Percentiles rank a stretch among this genome's conserved stretches.
Conservation (phyloP, 2,113 vertebrate species). For the Nothocercus julius region DNA sequence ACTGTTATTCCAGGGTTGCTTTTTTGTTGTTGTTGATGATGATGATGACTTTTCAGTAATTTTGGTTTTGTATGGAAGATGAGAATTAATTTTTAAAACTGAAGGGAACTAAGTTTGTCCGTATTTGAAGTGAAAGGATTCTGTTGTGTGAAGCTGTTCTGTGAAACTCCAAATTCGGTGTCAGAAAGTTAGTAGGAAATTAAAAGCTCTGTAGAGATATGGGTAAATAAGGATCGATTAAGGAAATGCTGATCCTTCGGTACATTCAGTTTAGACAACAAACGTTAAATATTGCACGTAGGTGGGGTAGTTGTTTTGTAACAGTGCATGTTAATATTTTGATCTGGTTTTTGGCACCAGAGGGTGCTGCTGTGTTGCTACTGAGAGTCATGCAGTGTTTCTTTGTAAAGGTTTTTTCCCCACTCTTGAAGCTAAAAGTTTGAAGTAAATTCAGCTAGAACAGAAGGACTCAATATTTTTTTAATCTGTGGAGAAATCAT, state of each 20-base stretch:
- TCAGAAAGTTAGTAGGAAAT: not conserved
- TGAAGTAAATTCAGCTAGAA: not conserved
- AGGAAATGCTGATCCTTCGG: not conserved
- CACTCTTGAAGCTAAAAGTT: not conserved
- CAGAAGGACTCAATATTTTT: not conserved
- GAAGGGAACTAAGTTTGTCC: not conserved
- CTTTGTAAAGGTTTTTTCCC: not conserved
- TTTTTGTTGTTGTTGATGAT: not conserved
- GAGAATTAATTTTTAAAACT: not conserved
- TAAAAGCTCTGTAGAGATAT: not conserved
- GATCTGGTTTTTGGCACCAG: conserved; percentile 63
- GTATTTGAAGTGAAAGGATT: not conserved
- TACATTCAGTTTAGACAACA: not conserved
- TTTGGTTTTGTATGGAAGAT: not conserved
- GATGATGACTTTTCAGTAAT: not conserved
- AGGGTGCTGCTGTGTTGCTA: conserved; percentile 39
- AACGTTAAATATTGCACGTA: not conserved
- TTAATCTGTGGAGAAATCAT: not conserved
- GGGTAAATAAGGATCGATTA: not conserved
- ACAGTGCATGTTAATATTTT: not conserved
- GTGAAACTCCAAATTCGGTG: not conserved
- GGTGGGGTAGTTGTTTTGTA: not conserved
- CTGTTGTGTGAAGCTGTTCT: not conserved
- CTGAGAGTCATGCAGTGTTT: not conserved
- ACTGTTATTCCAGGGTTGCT: not conserved